These are phyloP conservation scores for Dicaeum eximium DNA, from an alignment of 2,113 vertebrate species.

Conservation along the genomic window DNA sequence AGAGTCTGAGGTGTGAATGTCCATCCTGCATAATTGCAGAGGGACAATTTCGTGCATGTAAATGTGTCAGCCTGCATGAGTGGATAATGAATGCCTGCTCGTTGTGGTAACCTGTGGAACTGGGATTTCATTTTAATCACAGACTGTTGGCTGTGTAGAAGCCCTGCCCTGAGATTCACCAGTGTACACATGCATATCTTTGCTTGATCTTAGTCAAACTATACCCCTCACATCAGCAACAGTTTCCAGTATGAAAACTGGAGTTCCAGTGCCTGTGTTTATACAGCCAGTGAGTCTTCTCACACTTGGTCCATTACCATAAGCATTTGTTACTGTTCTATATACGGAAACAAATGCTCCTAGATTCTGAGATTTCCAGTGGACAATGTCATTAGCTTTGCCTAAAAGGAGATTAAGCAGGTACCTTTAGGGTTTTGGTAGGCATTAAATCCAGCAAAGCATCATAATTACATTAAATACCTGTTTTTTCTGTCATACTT, in stretches of 20 bases:
- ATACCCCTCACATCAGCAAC: background rate
- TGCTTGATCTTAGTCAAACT: background rate
- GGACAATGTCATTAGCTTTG: background rate
- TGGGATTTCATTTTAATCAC: constrained; percentile 41
- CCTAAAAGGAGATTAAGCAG: background rate
- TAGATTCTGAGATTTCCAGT: background rate
- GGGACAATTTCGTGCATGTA: background rate
- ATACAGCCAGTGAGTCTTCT: background rate
- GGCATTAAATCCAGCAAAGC: background rate
- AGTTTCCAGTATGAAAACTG: constrained; percentile 4
- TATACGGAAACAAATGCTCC: background rate
- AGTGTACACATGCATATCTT: background rate
- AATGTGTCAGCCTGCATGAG: background rate
- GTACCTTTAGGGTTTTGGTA: background rate
- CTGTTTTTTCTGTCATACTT: background rate
- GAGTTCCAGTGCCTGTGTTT: background rate
- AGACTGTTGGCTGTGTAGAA: background rate
- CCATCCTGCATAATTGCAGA: background rate
- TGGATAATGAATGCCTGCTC: background rate
- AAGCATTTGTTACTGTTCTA: background rate
- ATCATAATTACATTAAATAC: background rate
- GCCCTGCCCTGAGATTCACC: constrained; percentile 33
- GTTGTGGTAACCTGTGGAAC: background rate
- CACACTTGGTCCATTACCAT: background rate
- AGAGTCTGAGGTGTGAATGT: background rate